Conservation (phyloP, 2,113 vertebrate species). For the Okapia johnstoni region DNA sequence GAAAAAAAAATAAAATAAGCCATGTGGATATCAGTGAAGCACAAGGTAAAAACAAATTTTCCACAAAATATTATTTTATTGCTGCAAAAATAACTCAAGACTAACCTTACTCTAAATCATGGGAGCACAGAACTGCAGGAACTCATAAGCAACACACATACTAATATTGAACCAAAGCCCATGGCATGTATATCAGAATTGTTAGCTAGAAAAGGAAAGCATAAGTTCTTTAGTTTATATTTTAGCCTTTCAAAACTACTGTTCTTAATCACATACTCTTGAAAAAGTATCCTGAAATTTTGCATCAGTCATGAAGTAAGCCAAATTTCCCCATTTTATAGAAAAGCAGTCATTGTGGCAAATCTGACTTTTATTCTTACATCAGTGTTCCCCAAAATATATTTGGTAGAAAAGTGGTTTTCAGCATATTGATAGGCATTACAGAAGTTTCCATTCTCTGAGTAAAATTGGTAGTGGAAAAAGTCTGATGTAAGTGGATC, state of each 20-base stretch:
- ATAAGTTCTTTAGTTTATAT: neutral
- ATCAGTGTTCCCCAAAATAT: neutral
- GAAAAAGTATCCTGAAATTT: neutral
- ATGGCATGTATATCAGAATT: neutral
- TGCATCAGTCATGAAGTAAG: neutral
- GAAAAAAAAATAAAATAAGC: neutral
- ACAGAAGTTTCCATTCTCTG: neutral
- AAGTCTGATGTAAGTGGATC: neutral
- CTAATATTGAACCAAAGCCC: neutral
- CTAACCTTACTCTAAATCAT: neutral
- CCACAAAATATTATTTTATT: neutral
- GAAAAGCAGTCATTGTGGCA: neutral
- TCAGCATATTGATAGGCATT: neutral
- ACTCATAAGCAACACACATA: neutral
- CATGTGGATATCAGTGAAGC: neutral
- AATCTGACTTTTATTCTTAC: neutral
- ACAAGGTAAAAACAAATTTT: neutral
- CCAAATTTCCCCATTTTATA: neutral
- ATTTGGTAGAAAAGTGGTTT: neutral
- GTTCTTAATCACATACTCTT: neutral
- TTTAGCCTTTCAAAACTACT: neutral
- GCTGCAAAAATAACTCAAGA: neutral
- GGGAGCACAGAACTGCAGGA: neutral
- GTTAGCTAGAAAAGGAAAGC: neutral
- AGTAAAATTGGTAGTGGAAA: neutral